Conservation (phyloP, 1,140 invertebrate genomes). For the Metaphire vulgaris region DNA sequence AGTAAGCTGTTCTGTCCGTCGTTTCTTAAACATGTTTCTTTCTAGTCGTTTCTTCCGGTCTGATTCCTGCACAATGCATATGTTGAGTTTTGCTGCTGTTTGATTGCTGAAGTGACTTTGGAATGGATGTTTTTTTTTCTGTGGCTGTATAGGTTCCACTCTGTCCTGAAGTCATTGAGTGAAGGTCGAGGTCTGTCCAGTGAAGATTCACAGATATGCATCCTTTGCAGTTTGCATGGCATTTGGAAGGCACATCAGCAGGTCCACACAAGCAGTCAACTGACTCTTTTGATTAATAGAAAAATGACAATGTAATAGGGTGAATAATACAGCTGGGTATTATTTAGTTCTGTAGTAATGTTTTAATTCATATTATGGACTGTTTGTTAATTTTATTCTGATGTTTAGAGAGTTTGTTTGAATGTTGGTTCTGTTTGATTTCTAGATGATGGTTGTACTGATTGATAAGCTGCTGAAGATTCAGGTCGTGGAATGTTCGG, state of each 20-base stretch:
- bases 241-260: constrained; percentile 88
- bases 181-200: constrained; percentile 57
- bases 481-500: constrained; percentile 90
- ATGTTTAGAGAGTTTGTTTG: too few relatives aligned
- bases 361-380: too few relatives aligned
- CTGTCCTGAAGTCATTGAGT: constrained; percentile 83
- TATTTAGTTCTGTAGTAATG: too few relatives aligned
- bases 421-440: too few relatives aligned
- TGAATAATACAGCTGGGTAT: too few relatives aligned
- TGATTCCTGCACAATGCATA: too few relatives aligned
- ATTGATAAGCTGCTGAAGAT: constrained; percentile 96
- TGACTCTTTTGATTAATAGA: too few relatives aligned
- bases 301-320: too few relatives aligned
- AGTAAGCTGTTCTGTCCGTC: constrained; percentile 55
- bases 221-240: constrained; percentile 86
- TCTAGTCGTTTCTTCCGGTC: neutral
- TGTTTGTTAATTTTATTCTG: too few relatives aligned
- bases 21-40: constrained; percentile 5
- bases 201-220: constrained; percentile 91
- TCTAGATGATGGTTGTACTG: constrained; percentile 86
- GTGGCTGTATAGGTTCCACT: constrained; percentile 64
- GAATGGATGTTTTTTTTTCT: constrained; percentile 10
- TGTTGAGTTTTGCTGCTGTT: too few relatives aligned
- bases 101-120: too few relatives aligned
- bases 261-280: too few relatives aligned